A percentile compares a stretch with the other conserved stretches of the same genome.
Conservation (phyloP, 2,113 vertebrate species). For the Chauna torquata region DNA sequence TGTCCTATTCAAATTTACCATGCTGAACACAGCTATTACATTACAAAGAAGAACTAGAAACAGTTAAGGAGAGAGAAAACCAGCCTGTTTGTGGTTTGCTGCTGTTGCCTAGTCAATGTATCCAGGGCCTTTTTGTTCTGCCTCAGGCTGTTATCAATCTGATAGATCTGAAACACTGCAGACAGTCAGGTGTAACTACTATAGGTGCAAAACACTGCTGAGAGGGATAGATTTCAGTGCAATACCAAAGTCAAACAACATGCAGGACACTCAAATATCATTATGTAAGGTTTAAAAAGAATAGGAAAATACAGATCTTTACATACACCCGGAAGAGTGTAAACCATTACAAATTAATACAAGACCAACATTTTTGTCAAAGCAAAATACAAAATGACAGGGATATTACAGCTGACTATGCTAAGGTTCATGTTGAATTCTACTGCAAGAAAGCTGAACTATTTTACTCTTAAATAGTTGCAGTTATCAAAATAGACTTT, state of each 20-base stretch:
- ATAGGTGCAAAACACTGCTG: constrained; percentile 15
- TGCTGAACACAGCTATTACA: constrained; percentile 56
- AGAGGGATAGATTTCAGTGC: neutral
- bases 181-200: constrained; percentile 38
- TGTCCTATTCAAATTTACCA: constrained; percentile 41
- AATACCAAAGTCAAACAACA: neutral
- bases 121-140: constrained; percentile 27
- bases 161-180: constrained; percentile 6
- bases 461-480: neutral
- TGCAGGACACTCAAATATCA: neutral
- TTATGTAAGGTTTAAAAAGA: neutral
- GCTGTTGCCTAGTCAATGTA: constrained; percentile 8
- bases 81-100: neutral
- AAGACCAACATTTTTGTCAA: neutral
- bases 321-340: neutral
- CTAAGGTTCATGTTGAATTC: neutral
- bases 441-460: neutral
- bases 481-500: neutral
- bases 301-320: neutral
- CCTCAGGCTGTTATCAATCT: constrained; percentile 14
- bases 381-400: neutral
- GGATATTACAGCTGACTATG: neutral
- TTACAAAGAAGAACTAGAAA: constrained; percentile 7
- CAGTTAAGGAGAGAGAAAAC: neutral
- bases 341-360: neutral